These are phyloP conservation scores for Motacilla alba DNA, from an alignment of 2,113 vertebrate species.

Conservation along the genomic window DNA sequence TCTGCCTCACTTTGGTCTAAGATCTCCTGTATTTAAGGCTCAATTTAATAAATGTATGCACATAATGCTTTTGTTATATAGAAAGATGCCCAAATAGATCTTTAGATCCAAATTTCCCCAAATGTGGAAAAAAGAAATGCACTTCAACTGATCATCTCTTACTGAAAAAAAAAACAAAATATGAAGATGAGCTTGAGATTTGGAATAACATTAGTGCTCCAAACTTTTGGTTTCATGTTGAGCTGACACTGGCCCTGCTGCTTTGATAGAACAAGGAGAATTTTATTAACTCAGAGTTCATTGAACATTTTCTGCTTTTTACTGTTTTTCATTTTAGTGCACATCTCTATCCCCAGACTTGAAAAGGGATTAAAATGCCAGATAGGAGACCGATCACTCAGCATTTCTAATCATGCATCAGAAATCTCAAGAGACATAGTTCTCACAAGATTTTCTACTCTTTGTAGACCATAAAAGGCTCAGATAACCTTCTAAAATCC, in stretches of 20 bases:
- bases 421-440: conserved; percentile 1
- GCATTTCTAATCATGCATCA: conserved; percentile 33
- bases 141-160: background rate
- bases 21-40: background rate
- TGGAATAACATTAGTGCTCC: background rate
- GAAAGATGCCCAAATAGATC: background rate
- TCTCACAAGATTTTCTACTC: conserved; percentile 23
- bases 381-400: conserved; percentile 25
- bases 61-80: background rate
- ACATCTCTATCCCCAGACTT: background rate
- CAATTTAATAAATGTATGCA: background rate
- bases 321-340: background rate
- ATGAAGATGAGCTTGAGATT: background rate
- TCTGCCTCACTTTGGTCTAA: background rate
- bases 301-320: background rate
- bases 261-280: background rate
- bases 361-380: conserved; percentile 42
- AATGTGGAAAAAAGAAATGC: background rate
- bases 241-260: background rate
- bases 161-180: background rate
- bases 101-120: background rate
- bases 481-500: background rate
- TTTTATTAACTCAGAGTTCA: background rate
- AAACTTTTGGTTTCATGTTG: background rate
- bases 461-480: conserved; percentile 39